These are phyloP conservation scores for Caretta caretta DNA, from an alignment of 2,113 vertebrate genomes.

Conservation along the genomic window DNA sequence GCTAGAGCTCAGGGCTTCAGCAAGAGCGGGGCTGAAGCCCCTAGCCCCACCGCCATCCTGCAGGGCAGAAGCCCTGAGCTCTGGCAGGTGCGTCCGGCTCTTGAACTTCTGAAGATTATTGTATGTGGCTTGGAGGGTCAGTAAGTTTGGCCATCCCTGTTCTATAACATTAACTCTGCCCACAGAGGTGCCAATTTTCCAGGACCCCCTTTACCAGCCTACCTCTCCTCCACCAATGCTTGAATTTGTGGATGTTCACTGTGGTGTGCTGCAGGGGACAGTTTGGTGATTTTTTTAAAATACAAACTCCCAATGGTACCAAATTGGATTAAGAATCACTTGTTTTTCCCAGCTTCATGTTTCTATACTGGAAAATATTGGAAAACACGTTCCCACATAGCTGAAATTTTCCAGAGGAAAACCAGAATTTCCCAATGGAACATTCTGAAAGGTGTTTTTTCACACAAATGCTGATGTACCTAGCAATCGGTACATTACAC, in stretches of 20 bases:
- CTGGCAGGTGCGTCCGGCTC: too few species aligned
- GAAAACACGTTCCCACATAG: not conserved
- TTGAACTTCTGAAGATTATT: too few species aligned
- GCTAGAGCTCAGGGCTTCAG: too few species aligned
- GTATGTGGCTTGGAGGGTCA: too few species aligned
- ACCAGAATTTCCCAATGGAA: not conserved
- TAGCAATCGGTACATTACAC: not conserved
- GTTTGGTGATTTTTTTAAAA: not conserved
- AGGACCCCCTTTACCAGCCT: not conserved
- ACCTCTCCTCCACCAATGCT: not conserved
- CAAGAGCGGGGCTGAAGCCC: too few species aligned
- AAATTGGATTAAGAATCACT: not conserved
- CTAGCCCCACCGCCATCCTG: too few species aligned
- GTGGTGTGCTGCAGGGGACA: not conserved
- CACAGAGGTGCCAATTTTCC: not conserved
- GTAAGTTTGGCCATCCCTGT: not conserved
- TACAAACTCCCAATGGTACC: not conserved
- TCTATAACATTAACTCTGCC: not conserved
- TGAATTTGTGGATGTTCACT: not conserved
- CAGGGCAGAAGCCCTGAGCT: too few species aligned
- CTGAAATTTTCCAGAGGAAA: not conserved
- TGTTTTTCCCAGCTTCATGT: not conserved
- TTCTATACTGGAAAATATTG: not conserved
- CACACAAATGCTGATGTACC: not conserved
- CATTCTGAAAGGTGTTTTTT: not conserved